A percentile compares a stretch with the other conserved stretches of the same genome.
phyloP scores from a whole-genome alignment of 2,797 vertebrate genomes.

The Crocodylus rhombifer region DNA sequence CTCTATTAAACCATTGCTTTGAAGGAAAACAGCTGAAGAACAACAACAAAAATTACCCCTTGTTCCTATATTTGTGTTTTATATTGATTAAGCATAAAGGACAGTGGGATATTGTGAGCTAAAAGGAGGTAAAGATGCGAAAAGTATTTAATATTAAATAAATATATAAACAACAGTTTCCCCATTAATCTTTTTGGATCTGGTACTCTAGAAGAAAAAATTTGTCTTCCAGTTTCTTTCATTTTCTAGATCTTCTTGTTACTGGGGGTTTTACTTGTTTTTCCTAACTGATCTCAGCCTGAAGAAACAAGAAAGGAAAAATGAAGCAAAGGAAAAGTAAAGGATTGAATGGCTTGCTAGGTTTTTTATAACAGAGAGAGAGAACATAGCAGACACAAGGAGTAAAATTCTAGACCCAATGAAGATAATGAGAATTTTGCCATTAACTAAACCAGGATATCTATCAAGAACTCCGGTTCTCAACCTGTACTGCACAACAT shows the following conservation, averaged over 20 bases:
- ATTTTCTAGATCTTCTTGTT: neutral
- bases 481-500: neutral
- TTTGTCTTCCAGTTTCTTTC: neutral
- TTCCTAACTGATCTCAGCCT: neutral
- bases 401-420: neutral
- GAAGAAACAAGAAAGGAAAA: neutral
- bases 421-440: neutral
- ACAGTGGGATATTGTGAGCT: no score
- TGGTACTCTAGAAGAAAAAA: neutral
- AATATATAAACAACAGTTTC: neutral
- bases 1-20: neutral
- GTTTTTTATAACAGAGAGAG: neutral
- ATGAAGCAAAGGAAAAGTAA: neutral
- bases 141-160: neutral
- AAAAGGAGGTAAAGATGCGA: neutral
- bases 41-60: neutral
- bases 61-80: neutral
- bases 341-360: neutral
- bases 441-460: neutral
- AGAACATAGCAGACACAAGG: neutral
- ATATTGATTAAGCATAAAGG: neutral
- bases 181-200: neutral
- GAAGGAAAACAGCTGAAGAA: neutral
- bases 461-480: neutral
- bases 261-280: fast-evolving